Evolutionary conservation across 2,888 invertebrate genomes (phyloP).

Genomic region (Dicycla oo): DNA sequence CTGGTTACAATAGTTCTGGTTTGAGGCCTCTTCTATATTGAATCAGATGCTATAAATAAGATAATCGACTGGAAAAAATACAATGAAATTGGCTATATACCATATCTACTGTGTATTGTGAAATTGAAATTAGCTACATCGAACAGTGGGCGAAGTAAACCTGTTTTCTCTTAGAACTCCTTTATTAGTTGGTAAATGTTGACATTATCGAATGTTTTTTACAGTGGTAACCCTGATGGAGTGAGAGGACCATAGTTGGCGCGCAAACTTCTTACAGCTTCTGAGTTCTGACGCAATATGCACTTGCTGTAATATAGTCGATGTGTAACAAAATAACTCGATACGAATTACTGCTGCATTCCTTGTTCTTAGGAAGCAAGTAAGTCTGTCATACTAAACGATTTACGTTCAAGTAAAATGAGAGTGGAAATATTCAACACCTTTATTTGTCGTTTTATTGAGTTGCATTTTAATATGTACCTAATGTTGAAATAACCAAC

Average conservation of each 20-base stretch:
- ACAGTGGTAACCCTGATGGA: slow-evolving; percentile 74
- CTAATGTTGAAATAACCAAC: slow-evolving; percentile 54
- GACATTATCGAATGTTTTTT: slow-evolving; percentile 34
- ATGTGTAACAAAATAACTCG: slow-evolving; percentile 79
- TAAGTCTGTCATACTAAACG: slow-evolving; percentile 72
- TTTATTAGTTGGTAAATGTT: slow-evolving; percentile 47
- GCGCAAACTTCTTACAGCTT: slow-evolving; percentile 71
- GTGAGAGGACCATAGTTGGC: slow-evolving; percentile 78
- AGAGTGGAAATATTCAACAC: slow-evolving; percentile 45
- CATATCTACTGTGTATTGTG: slow-evolving; percentile 33
- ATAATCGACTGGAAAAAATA: slow-evolving; percentile 38
- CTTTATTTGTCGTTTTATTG: slow-evolving; percentile 31
- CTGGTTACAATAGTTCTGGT: neutral
- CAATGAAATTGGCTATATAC: slow-evolving; percentile 42
- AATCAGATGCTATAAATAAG: slow-evolving; percentile 11
- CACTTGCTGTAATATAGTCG: slow-evolving; percentile 72
- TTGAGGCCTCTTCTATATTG: slow-evolving; percentile 10
- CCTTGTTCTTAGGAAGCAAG: slow-evolving; percentile 72
- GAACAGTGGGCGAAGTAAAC: slow-evolving; percentile 51
- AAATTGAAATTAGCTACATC: slow-evolving; percentile 54
- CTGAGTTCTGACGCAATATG: slow-evolving; percentile 82
- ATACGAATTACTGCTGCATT: slow-evolving; percentile 77
- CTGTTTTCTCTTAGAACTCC: slow-evolving; percentile 46
- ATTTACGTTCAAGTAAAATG: slow-evolving; percentile 62
- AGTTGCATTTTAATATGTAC: slow-evolving; percentile 29